Evolutionary conservation across 1,140 invertebrate species (phyloP), one percentile per base, ranked within the genome.

Genomic region (Drosophila novamexicana): DNA sequence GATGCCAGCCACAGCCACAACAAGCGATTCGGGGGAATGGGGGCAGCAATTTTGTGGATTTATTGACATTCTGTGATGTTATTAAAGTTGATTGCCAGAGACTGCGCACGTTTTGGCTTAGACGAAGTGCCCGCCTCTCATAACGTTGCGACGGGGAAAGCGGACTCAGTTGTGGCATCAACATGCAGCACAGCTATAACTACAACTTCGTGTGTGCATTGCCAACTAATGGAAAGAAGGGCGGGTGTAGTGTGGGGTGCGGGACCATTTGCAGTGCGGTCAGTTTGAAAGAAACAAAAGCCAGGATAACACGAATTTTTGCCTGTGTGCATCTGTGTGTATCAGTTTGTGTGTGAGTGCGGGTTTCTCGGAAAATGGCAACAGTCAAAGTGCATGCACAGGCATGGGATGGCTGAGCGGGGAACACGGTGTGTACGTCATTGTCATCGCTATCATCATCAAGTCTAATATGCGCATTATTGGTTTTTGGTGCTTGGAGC

Each of bases 61-160:
- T 89, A 89, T 89, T 89, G 85, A 89, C 85, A 89, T 89, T 89
- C 85, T 89, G 85, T 89, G 85, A 89, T 89, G 85, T 90, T 89
- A 90, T 89, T 89, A 89, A 89, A 90, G 85, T 89, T 89, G 85
- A 89, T 89, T 89, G 85, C 85, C 79, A 86, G 79, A 77, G 84
- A 82, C 83, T 83, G 83, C 70, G 83, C 83, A 86, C 84, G 83
- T 86, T 86, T 79, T 83, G 84, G 79, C 73, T 86, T 88, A 86
- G 84, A 75, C 76, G 47, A 77, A 86, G 77, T 74, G 77, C 77
- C 14, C 22, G 45, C 14, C 68, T 44, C 39, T 47, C 59, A 42
- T 39, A 69, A 36, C 67, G 18, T 9, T 6, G 49, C 47, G 16
- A 56, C 32, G 54, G 14, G 57, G 29, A 39, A 32, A 39, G 45